phyloP scores from a whole-genome alignment of 2,113 vertebrate species.

The Bubo scandiacus region DNA sequence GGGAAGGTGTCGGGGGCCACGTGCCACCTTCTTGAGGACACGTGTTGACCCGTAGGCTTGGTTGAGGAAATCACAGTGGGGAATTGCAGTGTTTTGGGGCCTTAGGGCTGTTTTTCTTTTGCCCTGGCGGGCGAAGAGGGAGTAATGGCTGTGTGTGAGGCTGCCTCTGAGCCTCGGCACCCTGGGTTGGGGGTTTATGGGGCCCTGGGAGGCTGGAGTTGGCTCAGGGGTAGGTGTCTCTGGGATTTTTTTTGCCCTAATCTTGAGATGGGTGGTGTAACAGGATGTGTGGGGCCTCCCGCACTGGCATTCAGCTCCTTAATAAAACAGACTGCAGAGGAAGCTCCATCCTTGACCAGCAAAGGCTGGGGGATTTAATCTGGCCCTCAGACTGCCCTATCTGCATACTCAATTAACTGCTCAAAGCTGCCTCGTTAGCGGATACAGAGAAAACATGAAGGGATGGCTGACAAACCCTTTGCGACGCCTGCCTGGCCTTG shows the following conservation, averaged over 20 bases:
- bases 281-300: accelerated
- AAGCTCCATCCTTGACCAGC: too few relatives aligned
- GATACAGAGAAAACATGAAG: accelerated
- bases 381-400: not conserved
- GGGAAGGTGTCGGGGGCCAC: accelerated
- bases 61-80: accelerated
- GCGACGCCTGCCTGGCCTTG: accelerated
- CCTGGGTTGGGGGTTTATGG: accelerated
- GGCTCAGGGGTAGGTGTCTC: accelerated
- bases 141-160: accelerated
- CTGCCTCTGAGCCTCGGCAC: too few relatives aligned
- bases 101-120: not conserved
- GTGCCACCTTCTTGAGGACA: not conserved
- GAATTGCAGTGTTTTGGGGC: not conserved
- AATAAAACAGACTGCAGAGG: accelerated
- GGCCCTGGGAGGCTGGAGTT: not conserved
- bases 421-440: not conserved
- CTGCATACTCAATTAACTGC: accelerated
- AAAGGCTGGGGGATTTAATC: not conserved
- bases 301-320: not conserved
- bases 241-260: not conserved
- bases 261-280: not conserved
- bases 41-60: accelerated
- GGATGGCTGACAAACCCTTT: accelerated
- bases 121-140: not conserved